Percentiles rank a stretch among this genome's conserved stretches.
Conservation (phyloP, 37 sponge, comb jelly and placozoan genomes). For the Agelas oroides region DNA sequence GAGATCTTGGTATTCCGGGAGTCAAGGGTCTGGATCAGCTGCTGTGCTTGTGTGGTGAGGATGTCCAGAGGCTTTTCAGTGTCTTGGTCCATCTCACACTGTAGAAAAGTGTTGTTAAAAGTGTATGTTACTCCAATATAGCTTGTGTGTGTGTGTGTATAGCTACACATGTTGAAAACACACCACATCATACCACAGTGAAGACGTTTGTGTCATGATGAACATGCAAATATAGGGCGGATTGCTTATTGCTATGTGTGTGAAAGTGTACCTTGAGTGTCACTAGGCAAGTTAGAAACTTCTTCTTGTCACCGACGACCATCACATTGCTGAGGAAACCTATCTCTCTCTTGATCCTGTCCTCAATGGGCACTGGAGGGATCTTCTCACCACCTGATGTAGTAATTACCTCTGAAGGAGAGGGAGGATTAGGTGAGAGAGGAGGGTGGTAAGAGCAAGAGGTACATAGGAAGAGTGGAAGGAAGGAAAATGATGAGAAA, state of each 20-base stretch:
- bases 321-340: slow-evolving; percentile 76
- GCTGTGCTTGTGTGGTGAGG: slow-evolving; percentile 40
- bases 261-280: slow-evolving; percentile 66
- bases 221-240: too few relatives aligned
- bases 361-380: slow-evolving; percentile 83
- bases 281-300: slow-evolving; percentile 73
- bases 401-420: slow-evolving; percentile 88
- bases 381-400: slow-evolving; percentile 91
- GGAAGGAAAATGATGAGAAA: background rate
- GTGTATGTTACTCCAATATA: too few relatives aligned
- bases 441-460: background rate
- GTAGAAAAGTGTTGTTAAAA: background rate
- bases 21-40: slow-evolving; percentile 34
- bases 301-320: slow-evolving; percentile 74
- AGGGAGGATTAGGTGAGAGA: background rate
- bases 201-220: too few relatives aligned
- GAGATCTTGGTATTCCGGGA: slow-evolving; percentile 58
- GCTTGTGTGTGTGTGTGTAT: too few relatives aligned
- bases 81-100: slow-evolving; percentile 58
- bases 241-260: too few relatives aligned
- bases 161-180: background rate
- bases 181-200: too few relatives aligned
- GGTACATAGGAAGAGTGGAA: background rate
- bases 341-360: slow-evolving; percentile 56
- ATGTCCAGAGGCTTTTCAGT: slow-evolving; percentile 72